Evolutionary conservation across 2,797 vertebrate species (phyloP).

Genomic region (Sebastolobus altivelis): DNA sequence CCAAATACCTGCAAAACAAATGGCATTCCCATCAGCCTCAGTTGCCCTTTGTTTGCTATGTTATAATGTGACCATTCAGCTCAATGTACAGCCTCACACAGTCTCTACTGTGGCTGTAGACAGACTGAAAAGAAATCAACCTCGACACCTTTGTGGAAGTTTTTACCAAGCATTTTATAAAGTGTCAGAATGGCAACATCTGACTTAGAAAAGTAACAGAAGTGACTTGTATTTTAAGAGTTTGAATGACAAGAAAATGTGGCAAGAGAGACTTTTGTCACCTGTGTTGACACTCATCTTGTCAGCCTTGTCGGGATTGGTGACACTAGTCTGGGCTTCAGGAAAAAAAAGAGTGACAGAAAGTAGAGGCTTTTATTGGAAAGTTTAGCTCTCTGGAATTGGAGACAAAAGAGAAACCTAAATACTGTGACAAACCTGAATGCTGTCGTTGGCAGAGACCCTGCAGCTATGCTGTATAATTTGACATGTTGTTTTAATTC

Average conservation of each 20-base stretch:
- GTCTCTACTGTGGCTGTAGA: neutral
- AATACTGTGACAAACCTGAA: conserved; percentile 19
- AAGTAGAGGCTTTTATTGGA: conserved; percentile 21
- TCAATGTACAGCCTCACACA: neutral
- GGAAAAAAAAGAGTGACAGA: conserved; percentile 7
- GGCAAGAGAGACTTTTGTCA: conserved; percentile 22
- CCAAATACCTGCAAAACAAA: neutral
- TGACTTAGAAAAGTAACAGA: conserved; percentile 8
- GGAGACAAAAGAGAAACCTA: conserved; percentile 14
- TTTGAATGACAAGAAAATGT: conserved; percentile 40
- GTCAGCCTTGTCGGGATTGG: conserved; percentile 11
- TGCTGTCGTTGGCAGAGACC: neutral
- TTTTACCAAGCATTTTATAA: conserved; percentile 8
- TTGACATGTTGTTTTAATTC: conserved; percentile 22
- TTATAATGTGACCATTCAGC: neutral
- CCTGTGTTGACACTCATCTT: conserved; percentile 23
- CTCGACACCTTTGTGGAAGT: neutral
- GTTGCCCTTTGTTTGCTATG: neutral
- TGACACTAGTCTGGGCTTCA: conserved; percentile 28
- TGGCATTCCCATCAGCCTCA: neutral
- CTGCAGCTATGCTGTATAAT: conserved; percentile 11
- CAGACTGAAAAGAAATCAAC: neutral
- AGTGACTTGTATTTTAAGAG: neutral
- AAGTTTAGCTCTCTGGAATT: conserved; percentile 8
- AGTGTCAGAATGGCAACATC: conserved; percentile 8